Evolutionary conservation across 2,888 invertebrate species (phyloP).

Genomic region (Apamea monoglypha): DNA sequence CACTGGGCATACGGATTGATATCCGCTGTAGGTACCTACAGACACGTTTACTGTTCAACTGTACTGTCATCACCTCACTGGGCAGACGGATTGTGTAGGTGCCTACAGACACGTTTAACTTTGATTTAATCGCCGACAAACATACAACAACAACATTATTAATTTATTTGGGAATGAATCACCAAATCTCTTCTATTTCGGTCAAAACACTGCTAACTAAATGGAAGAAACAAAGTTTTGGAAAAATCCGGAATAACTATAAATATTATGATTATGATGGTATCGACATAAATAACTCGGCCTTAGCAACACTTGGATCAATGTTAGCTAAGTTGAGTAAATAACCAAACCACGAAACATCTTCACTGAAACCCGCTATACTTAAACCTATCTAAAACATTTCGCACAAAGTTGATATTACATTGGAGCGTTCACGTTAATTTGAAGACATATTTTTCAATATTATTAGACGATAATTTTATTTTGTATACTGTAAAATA

Average conservation of each 20-base stretch:
- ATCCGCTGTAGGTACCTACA: neutral
- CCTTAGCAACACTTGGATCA: constrained; percentile 73
- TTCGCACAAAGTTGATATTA: constrained; percentile 26
- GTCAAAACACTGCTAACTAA: constrained; percentile 21
- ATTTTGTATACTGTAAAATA: constrained; percentile 54
- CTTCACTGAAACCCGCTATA: constrained; percentile 20
- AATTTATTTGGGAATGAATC: constrained; percentile 23
- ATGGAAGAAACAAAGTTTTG: constrained; percentile 41
- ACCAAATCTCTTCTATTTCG: constrained; percentile 27
- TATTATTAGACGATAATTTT: constrained; percentile 39
- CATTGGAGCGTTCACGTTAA: constrained; percentile 7
- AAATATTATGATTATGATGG: constrained; percentile 59
- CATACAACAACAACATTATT: constrained; percentile 4
- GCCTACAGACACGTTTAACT: neutral
- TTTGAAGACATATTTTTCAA: constrained; percentile 42
- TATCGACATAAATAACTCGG: constrained; percentile 72
- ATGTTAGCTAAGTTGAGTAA: constrained; percentile 70
- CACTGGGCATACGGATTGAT: neutral
- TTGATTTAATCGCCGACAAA: neutral
- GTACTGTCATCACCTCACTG: neutral
- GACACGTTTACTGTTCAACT: neutral
- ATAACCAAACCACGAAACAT: constrained; percentile 58
- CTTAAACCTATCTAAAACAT: constrained; percentile 26
- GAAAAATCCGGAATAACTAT: constrained; percentile 62
- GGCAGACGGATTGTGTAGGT: neutral